These are phyloP conservation scores for Melanitta fusca DNA, from an alignment of 2,797 vertebrate species.

Conservation along the genomic window DNA sequence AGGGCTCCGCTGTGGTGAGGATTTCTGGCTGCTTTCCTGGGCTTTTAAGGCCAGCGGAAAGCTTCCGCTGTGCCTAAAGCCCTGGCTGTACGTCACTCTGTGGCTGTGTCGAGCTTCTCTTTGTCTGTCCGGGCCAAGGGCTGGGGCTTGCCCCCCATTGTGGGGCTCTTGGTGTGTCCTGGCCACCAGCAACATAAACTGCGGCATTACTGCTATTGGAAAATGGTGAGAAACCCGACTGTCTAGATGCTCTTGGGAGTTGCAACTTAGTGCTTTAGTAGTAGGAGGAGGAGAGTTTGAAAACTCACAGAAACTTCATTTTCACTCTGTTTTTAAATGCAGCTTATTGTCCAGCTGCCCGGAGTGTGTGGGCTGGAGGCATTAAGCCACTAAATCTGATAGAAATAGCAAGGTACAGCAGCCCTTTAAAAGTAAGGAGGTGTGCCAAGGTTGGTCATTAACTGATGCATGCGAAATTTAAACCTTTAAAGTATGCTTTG, in stretches of 20 bases:
- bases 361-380: neutral
- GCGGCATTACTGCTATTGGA: neutral
- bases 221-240: neutral
- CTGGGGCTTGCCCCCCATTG: neutral
- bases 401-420: neutral
- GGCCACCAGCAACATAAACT: neutral
- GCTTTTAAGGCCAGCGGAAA: constrained; percentile 16
- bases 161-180: neutral
- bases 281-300: neutral
- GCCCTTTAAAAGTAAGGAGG: neutral
- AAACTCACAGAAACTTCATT: rapidly evolving
- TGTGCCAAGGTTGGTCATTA: rapidly evolving
- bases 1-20: neutral
- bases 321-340: rapidly evolving
- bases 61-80: neutral
- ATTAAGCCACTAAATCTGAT: neutral
- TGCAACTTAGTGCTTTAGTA: rapidly evolving
- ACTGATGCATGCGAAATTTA: neutral
- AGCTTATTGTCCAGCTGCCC: neutral
- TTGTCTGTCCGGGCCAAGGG: neutral
- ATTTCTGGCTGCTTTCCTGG: neutral
- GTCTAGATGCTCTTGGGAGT: neutral
- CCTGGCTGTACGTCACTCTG: rapidly evolving
- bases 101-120: neutral
- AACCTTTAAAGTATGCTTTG: neutral